These are phyloP conservation scores for Disparrhopalites patrizii DNA, from an alignment of 2,888 invertebrate genomes.

Conservation along the genomic window DNA sequence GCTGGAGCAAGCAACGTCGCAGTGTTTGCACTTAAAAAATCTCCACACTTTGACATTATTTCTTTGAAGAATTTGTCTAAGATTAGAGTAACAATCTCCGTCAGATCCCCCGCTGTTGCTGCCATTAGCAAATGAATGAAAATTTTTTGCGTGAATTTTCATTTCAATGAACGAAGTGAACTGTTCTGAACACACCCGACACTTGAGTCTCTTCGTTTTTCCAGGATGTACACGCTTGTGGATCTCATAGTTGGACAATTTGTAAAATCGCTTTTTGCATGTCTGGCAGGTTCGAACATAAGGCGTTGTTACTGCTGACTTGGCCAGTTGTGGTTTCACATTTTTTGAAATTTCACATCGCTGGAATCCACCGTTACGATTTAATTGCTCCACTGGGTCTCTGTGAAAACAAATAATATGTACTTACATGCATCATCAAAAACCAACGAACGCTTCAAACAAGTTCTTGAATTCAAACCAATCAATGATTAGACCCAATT, in stretches of 20 bases:
- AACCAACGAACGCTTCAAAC: too few relatives aligned
- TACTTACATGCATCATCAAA: too few relatives aligned
- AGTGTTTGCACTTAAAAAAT: conserved; percentile 6
- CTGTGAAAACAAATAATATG: background rate
- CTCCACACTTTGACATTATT: conserved; percentile 9
- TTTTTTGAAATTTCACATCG: background rate
- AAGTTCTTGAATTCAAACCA: too few relatives aligned
- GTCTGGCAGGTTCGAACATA: background rate
- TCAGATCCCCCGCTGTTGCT: background rate
- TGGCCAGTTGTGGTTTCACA: background rate
- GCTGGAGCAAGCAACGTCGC: conserved; percentile 5
- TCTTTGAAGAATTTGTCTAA: background rate
- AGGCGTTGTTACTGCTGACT: background rate
- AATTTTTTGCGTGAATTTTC: conserved; percentile 6
- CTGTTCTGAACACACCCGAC: background rate
- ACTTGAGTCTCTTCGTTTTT: background rate
- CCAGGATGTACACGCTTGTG: background rate
- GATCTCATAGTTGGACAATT: background rate
- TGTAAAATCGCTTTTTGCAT: conserved; percentile 7
- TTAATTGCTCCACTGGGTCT: conserved; percentile 32
- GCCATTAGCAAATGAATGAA: background rate
- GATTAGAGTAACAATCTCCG: background rate
- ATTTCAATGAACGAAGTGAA: background rate
- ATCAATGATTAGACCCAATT: too few relatives aligned
- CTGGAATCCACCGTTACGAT: conserved; percentile 19